These are phyloP conservation scores for Mellivora capensis DNA, from an alignment of 2,113 vertebrate genomes.

Conservation along the genomic window DNA sequence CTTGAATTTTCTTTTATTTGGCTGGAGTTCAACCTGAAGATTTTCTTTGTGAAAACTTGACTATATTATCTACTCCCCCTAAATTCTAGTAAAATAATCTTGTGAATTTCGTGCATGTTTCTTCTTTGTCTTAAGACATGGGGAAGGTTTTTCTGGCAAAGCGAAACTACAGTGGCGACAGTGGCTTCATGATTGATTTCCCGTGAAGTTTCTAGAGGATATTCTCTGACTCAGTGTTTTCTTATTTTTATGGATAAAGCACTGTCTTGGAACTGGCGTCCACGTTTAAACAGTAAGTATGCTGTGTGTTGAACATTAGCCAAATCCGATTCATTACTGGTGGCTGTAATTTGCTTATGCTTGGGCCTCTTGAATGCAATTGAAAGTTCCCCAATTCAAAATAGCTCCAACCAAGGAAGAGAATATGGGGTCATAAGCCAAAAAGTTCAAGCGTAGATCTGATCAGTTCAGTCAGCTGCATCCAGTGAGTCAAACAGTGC, in stretches of 20 bases:
- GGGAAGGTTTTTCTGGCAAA: conserved; percentile 8
- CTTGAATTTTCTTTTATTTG: conserved; percentile 39
- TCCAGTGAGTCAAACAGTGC: background rate
- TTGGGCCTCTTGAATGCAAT: background rate
- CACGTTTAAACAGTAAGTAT: background rate
- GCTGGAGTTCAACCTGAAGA: conserved; percentile 7
- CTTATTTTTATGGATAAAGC: conserved; percentile 18
- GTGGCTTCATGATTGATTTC: background rate
- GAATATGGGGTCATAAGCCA: background rate
- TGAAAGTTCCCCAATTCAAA: background rate
- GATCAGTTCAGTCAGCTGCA: background rate
- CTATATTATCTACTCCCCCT: background rate
- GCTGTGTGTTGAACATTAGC: background rate
- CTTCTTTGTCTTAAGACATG: conserved; percentile 37
- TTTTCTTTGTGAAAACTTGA: conserved; percentile 47
- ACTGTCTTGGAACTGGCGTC: background rate
- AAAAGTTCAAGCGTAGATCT: background rate
- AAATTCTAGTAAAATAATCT: conserved; percentile 68
- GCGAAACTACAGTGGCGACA: background rate
- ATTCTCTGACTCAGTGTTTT: background rate
- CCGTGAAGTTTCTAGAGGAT: background rate
- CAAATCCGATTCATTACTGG: background rate
- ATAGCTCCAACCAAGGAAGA: background rate
- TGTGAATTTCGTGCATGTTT: conserved; percentile 25
- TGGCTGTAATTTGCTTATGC: background rate